Conservation (phyloP, 2,113 vertebrate genomes). For the Gallinago paraguaiae region DNA sequence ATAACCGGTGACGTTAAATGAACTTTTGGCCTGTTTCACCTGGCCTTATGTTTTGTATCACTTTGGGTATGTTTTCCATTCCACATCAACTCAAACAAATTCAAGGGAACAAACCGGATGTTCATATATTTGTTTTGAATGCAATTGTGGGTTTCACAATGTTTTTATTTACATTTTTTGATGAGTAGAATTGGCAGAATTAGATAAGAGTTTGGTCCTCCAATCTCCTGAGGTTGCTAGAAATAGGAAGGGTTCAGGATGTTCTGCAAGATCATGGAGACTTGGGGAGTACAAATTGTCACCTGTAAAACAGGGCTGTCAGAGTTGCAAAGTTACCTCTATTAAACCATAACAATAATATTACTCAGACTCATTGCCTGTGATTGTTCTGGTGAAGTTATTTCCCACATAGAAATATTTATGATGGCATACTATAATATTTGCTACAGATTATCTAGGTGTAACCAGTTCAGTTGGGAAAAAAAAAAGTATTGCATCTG, state of each 20-base stretch:
- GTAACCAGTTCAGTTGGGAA: neutral
- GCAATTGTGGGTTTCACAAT: neutral
- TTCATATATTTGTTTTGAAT: neutral
- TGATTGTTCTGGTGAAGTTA: neutral
- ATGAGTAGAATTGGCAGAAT: neutral
- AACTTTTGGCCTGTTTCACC: neutral
- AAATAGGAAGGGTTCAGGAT: neutral
- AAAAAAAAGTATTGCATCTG: neutral
- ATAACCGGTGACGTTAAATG: neutral
- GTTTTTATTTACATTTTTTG: neutral
- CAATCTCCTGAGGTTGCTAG: neutral
- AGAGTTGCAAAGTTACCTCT: neutral
- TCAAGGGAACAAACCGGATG: neutral
- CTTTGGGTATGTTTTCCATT: neutral
- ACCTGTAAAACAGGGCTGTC: neutral
- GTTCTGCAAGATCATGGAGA: neutral
- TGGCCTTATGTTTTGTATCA: neutral
- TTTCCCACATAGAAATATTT: neutral
- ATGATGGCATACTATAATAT: neutral
- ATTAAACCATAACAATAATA: neutral
- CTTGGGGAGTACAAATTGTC: no score
- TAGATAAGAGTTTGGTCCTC: neutral
- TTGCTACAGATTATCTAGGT: neutral
- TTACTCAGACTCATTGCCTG: neutral
- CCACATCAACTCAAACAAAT: neutral